Evolutionary conservation across 2,797 vertebrate genomes (phyloP).

Genomic region (Microctenopoma lineatum): DNA sequence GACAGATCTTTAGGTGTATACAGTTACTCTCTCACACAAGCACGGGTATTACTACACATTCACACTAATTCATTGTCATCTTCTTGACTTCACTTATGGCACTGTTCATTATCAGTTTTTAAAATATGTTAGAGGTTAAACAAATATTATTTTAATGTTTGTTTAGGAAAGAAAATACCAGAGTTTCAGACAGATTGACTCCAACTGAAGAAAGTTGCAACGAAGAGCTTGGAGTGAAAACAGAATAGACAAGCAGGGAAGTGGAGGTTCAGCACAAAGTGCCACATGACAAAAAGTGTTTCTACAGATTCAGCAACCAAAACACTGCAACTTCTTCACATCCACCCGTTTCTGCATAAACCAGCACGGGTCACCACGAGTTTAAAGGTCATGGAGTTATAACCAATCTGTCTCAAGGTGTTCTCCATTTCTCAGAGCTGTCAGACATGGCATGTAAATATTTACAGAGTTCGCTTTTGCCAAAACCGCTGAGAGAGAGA

Average conservation of each 20-base stretch:
- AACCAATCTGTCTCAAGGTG: conserved; percentile 33
- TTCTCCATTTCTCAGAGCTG: conserved; percentile 45
- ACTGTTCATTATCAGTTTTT: background rate
- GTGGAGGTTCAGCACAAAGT: background rate
- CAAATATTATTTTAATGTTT: background rate
- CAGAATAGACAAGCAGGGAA: background rate
- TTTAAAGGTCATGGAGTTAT: conserved; percentile 52
- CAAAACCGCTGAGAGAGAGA: conserved; percentile 1
- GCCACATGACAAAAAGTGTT: background rate
- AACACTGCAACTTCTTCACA: conserved; percentile 2
- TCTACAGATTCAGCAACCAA: background rate
- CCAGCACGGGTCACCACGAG: conserved; percentile 7
- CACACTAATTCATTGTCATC: background rate
- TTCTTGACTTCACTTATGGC: background rate
- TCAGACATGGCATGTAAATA: conserved; percentile 71
- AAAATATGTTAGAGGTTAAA: no score
- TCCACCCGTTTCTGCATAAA: conserved; percentile 36
- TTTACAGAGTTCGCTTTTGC: conserved; percentile 52
- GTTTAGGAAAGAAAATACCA: background rate
- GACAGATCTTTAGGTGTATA: conserved; percentile 26
- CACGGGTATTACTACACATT: conserved; percentile 2
- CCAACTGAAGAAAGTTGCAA: background rate
- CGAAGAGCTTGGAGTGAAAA: no score
- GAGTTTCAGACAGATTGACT: background rate
- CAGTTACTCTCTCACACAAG: conserved; percentile 6